Base-by-base conservation (phyloP, 2,888 invertebrate species). In the Petrophora chlorosata region DNA sequence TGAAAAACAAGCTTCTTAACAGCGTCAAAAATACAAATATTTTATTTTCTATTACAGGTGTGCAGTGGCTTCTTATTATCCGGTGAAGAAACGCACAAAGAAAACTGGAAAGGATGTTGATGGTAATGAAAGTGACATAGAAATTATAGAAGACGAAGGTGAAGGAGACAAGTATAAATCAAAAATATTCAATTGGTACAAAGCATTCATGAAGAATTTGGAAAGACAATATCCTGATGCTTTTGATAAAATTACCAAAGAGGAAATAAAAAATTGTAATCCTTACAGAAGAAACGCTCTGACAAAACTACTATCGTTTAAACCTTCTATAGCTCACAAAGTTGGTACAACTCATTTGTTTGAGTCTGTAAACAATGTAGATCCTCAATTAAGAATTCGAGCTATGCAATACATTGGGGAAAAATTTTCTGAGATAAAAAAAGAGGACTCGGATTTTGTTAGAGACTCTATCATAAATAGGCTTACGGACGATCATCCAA, bases 311-410 rank as follows among this genome's bases (percentile, higher is more conserved):
- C 63, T 91, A 62, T 91, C 91, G 9, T 92, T 92, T 53, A 91
- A 92, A 51, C 90, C 92, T 0, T 91, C 92, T 28, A 85, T 92
- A 0, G 82, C 88, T 0, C 91, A 92, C 51, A 86, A 87, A 70
- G 78, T 91, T 7, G 89, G 89, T 34, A 86, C 86, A 0, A 87
- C 84, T 23, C 88, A 92, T 40, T 84, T 95, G 0, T 93, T 94
- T 63, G 92, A 95, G 69, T 94, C 94, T 58, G 79, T 97, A 0
- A 94, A 95, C 64, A 95, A 97, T 76, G 86, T 93, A 0, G 94
- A 92, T 63, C 77, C 93, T 0, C 81, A 92, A 33, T 87, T 95
- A 40, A 91, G 97, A 56, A 81, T 92, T 1, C 86, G 92, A 64
- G 96, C 95, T 0, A 85, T 97, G 0, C 88, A 92, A 58, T 92